Evolutionary conservation across 2,888 invertebrate species (phyloP), one percentile per base, ranked within the genome.

Genomic region (Horisme vitalbata): DNA sequence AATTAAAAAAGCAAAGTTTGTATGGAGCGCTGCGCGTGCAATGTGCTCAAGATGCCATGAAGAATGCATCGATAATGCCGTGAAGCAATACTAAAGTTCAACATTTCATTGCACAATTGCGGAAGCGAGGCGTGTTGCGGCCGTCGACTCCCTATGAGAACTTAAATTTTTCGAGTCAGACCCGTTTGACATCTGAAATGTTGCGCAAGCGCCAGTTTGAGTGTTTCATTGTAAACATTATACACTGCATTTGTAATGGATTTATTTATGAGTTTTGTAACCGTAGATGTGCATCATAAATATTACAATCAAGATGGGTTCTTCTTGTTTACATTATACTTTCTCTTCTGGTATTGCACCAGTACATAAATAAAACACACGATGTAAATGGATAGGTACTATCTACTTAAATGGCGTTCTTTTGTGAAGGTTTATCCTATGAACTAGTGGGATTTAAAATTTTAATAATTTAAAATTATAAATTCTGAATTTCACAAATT

Each of bases 31-130:
- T 7, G 31, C 35, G 13, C 34, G 21, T n/a, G n/a, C n/a, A n/a
- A n/a, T n/a, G 31, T 32, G 31, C 28, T 18, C 44, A 34, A 33
- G 47, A 39, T 50, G 28, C 47, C 35, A 37, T 50, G 37, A 50
- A 59, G 50, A 59, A 56, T 65, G 60, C 59, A 56, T 55, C 59
- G 58, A 61, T 59, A 62, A 51, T 63, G 57, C 48, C 57, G 60
- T 75, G 65, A 66, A 60, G 73, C 68, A 75, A 77, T 65, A 57
- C 62, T 57, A 61, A 71, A 71, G 75, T 73, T 76, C 70, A 77
- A 77, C 66, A 75, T 68, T 71, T 75, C 64, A 72, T 82, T 82
- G 77, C 82, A 80, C 75, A 79, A 82, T 79, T 70, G 73, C 74
- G 75, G 75, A 75, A 78, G 79, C 61, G 32, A 61, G 55, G 62